Evolutionary conservation across 1,140 invertebrate species (phyloP), one percentile per base, ranked within the genome.

Genomic region (Diplogasteroides magnus): DNA sequence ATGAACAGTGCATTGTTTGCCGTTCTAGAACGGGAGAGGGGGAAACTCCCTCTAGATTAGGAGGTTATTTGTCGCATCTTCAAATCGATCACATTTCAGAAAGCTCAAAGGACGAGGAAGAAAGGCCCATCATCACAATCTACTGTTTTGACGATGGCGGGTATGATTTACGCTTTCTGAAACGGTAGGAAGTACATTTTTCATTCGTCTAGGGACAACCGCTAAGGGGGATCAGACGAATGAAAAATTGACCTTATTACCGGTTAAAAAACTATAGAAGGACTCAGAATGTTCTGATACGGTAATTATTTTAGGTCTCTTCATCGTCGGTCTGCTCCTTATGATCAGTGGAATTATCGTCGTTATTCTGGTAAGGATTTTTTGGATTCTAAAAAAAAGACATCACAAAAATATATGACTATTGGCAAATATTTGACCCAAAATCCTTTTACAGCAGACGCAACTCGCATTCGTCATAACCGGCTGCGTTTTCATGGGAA

Each of bases 261-360:
- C n/a, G n/a, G n/a, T n/a, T n/a, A n/a, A n/a, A n/a, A n/a, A n/a
- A n/a, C n/a, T n/a, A n/a, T n/a, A n/a, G n/a, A n/a, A n/a, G n/a
- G n/a, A n/a, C n/a, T n/a, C n/a, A n/a, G n/a, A n/a, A n/a, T n/a
- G n/a, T n/a, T n/a, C n/a, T n/a, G n/a, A n/a, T n/a, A n/a, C n/a
- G n/a, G n/a, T n/a, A n/a, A n/a, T n/a, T n/a, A n/a, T n/a, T n/a
- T n/a, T n/a, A n/a, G n/a, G 72, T 31, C 72, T 73, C 63, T 73
- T 73, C 68, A 67, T 73, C 28, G 72, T 73, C 60, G 72, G 72
- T 27, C 29, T 72, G 23, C 62, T 72, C 31, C 68, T 73, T 37
- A 73, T 73, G 61, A 31, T 63, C 61, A 73, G 72, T 58, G 72
- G 72, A 62, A 67, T 73, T 56, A 31, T 73, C 67, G 72, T 73